phyloP scores from a whole-genome alignment of 1,140 invertebrate species.

The Hydropsyche tenuis region DNA sequence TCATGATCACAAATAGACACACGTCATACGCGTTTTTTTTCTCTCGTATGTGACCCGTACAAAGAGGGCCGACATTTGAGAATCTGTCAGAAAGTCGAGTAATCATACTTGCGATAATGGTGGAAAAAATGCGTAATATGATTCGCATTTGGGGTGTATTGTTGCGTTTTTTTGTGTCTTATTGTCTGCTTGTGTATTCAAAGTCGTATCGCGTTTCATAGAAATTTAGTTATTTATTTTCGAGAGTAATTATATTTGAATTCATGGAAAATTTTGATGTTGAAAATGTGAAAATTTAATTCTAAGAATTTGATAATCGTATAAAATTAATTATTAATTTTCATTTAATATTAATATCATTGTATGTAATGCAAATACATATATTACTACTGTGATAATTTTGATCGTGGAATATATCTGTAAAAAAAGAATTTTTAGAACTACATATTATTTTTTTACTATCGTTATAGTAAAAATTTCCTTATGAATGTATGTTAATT shows the following conservation, averaged over 20 bases:
- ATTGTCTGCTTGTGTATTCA: not conserved
- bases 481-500: too few species aligned
- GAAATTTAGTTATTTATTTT: not conserved
- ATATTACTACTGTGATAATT: too few species aligned
- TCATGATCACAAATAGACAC: conserved; percentile 38
- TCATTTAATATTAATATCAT: too few species aligned
- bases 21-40: conserved; percentile 31
- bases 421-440: too few species aligned
- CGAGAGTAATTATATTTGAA: not conserved
- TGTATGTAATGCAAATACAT: too few species aligned
- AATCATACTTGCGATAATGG: conserved; percentile 31
- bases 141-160: not conserved
- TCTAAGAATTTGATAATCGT: too few species aligned
- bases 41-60: not conserved
- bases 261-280: not conserved
- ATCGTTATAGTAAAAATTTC: too few species aligned
- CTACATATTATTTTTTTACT: too few species aligned
- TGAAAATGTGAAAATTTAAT: too few species aligned
- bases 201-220: too few species aligned
- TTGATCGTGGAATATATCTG: too few species aligned
- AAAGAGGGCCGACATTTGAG: conserved; percentile 32
- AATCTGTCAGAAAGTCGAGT: conserved; percentile 38
- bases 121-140: conserved; percentile 8
- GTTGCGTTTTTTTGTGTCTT: conserved; percentile 1
- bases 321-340: too few species aligned